Evolutionary conservation across 1,140 invertebrate species (phyloP), one percentile per base, ranked within the genome.

Genomic region (Leptoteleia sp.): DNA sequence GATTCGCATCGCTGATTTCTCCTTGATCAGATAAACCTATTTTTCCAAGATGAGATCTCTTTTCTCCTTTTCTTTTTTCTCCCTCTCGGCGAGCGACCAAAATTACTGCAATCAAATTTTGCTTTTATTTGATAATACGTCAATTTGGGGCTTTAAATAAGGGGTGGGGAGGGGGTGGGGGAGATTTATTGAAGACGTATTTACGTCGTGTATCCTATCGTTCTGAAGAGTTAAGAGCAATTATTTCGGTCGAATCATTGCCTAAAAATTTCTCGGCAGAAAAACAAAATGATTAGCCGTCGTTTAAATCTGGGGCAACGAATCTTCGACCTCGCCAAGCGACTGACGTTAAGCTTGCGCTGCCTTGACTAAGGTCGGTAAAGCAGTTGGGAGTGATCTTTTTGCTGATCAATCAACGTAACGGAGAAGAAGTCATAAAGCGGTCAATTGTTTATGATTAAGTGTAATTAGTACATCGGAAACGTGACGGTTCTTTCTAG

Each of bases 381-480:
- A 85, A 70, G 55, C 22, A n/a, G n/a, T n/a, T n/a, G n/a, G n/a
- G n/a, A 73, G 73, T 13, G 37, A 35, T 12, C 48, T 6, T 13
- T 43, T 35, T 37, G n/a, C 31, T 19, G 65, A 40, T 40, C 1
- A 19, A 37, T 35, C 4, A 4, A 31, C 1, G 40, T 13, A 11
- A 48, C 42, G 6, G 9, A 11, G 40, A 81, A 82, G 75, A 72
- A 67, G 12, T 55, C 52, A 61, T 59, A 35, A 80, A 81, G 77
- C 57, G 78, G 61, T 81, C 82, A 83, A 85, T 85, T 79, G 80
- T 80, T 42, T 72, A 45, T 81, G 81, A 85, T 87, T 79, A 84
- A 64, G 55, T 78, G 43, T 82, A 81, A 84, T 80, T 81, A 75
- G 29, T 6, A 3, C 22, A 3, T 25, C 22, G 22, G 6, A 25